Evolutionary conservation across 2,113 vertebrate species (phyloP).

Genomic region (Columba janthina): DNA sequence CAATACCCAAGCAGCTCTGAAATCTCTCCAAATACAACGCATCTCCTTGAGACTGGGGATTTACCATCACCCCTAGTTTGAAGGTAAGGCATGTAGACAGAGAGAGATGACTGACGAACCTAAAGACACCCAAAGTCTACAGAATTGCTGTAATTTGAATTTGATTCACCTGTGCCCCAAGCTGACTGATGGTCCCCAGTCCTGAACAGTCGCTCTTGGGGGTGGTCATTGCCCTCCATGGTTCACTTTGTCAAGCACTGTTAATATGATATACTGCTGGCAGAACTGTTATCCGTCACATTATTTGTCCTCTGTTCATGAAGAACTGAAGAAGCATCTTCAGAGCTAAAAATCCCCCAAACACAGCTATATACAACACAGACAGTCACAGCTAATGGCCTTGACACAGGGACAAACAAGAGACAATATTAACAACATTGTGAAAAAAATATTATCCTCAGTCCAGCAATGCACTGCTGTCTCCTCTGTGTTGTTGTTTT

Average conservation of each 20-base stretch:
- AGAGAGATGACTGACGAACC: not conserved
- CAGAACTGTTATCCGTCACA: not conserved
- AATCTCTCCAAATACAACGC: not conserved
- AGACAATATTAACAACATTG: not conserved
- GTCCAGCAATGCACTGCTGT: not conserved
- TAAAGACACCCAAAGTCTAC: not conserved
- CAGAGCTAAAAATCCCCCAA: not conserved
- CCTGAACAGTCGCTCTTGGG: not conserved
- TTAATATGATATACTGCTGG: not conserved
- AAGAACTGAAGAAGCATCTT: not conserved
- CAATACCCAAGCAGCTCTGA: not conserved
- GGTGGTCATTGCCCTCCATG: fast-evolving
- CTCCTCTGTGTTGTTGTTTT: not conserved
- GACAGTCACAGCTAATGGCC: not conserved
- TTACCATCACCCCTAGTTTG: not conserved
- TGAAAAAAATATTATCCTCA: not conserved
- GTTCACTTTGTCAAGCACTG: not conserved
- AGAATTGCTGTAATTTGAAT: not conserved
- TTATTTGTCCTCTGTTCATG: not conserved
- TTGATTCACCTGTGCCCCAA: not conserved
- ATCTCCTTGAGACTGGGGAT: not conserved
- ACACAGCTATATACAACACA: not conserved
- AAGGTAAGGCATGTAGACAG: not conserved
- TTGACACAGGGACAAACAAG: not conserved
- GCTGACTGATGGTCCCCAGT: not conserved